Evolutionary conservation across 1,140 invertebrate species (phyloP).

Genomic region (silkworm (Bombyx mori)): DNA sequence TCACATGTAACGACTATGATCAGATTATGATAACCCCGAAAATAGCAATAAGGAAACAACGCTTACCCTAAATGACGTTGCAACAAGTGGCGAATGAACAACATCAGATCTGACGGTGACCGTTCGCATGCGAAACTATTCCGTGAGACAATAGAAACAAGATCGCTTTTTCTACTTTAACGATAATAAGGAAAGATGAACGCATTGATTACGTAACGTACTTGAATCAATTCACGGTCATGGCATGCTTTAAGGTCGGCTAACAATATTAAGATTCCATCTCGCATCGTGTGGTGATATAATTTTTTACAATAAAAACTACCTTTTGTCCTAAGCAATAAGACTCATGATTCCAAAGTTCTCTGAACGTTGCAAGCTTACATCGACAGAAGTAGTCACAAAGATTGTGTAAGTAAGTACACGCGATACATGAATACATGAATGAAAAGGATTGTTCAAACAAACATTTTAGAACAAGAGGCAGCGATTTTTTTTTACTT

Average conservation of each 20-base stretch:
- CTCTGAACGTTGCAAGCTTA: too few relatives aligned
- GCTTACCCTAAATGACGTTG: conserved; percentile 19
- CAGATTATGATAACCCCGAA: conserved; percentile 9
- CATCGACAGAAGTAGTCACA: too few relatives aligned
- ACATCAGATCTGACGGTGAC: conserved; percentile 8
- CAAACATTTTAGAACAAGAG: too few relatives aligned
- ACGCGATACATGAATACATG: too few relatives aligned
- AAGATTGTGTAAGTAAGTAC: too few relatives aligned
- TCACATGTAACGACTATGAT: too few relatives aligned
- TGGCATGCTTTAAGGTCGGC: conserved; percentile 29
- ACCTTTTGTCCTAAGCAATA: too few relatives aligned
- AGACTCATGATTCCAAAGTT: too few relatives aligned
- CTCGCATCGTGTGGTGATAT: too few relatives aligned
- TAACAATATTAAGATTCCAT: background rate
- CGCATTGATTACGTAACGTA: conserved; percentile 36
- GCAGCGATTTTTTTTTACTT: background rate
- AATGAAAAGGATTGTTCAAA: too few relatives aligned
- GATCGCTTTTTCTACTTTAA: conserved; percentile 3
- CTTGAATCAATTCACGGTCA: conserved; percentile 44
- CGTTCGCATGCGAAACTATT: background rate
- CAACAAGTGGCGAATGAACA: conserved; percentile 16
- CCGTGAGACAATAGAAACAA: conserved; percentile 1
- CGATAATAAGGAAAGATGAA: conserved; percentile 27
- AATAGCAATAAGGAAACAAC: conserved; percentile 22
- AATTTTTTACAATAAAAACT: too few relatives aligned